Conservation (phyloP, 2,797 vertebrate species). For the Mallotus villosus region DNA sequence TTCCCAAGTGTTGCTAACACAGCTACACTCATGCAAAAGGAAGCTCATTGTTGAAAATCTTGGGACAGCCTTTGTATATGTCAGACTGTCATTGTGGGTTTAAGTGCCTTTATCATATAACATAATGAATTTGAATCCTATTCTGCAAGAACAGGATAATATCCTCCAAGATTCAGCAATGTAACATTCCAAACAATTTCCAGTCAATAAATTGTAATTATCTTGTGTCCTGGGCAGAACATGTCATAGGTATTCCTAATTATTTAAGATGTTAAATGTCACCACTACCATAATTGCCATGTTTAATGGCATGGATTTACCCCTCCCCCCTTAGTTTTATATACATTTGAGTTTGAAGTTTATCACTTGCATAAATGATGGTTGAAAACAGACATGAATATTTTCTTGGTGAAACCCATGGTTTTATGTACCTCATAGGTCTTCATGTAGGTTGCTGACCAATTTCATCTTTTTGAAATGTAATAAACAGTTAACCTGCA, state of each 20-base stretch:
- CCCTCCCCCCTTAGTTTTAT: too few relatives aligned
- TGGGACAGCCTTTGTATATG: slow-evolving; percentile 72
- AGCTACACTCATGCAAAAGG: too few relatives aligned
- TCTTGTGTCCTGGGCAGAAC: background rate
- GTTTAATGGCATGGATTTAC: too few relatives aligned
- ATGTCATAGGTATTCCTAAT: background rate
- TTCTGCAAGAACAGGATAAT: background rate
- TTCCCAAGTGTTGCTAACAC: background rate
- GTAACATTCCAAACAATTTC: background rate
- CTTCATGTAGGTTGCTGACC: slow-evolving; percentile 39
- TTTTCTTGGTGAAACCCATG: slow-evolving; percentile 5
- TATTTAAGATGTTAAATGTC: background rate
- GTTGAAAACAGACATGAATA: slow-evolving; percentile 12
- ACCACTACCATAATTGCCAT: too few relatives aligned
- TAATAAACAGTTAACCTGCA: slow-evolving; percentile 65
- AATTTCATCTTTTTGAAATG: slow-evolving; percentile 51
- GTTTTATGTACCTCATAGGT: slow-evolving; percentile 24
- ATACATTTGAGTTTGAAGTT: too few relatives aligned
- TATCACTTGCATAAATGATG: slow-evolving; percentile 16
- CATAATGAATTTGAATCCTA: slow-evolving; percentile 56
- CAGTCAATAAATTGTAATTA: background rate
- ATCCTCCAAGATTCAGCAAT: background rate
- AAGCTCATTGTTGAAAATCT: too few relatives aligned
- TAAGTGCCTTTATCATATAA: slow-evolving; percentile 85
- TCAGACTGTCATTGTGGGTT: slow-evolving; percentile 82